Base-by-base conservation (phyloP, 2,888 invertebrate genomes). In the Parapristionchus giblindavisi region DNA sequence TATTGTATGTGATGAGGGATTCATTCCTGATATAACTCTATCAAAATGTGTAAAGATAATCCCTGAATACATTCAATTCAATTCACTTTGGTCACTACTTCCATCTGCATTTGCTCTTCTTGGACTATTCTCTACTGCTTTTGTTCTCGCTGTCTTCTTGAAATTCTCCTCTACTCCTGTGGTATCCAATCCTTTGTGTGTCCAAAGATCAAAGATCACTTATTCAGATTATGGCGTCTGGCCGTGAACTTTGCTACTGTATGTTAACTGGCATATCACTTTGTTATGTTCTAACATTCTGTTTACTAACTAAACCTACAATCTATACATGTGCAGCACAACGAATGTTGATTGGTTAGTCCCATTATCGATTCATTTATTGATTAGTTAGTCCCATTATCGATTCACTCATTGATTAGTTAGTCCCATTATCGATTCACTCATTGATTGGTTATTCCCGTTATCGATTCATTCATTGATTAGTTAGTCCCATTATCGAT, bases 231-330 rank as follows among this genome's bases (percentile, higher is more conserved):
- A 93, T 93, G 91, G 93, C 93, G 1, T 93, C 93, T 0, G 93
- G 93, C 0, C 90, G 93, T 17, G 93, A 93, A 85, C 89, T 93
- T 11, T 93, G 93, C 88, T 93, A 93, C 88, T 92, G 93, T 21
- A 90, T 93, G 48, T 79, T 87, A n/a, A 89, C 90, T 75, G 93
- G 93, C 17, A 92, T 93, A 78, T 88, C 92, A 32, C 90, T 92
- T 70, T 93, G 93, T 83, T 93, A 93, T 87, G 90, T 91, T 60
- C 92, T 92, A 89, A 92, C 93, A 6, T 93, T 93, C 85, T 90
- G 93, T 21, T 91, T 93, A 80, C 90, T 93, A 61, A 91, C 92
- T 58, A 91, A 91, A 79, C 93, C 93, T 2, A 91, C 92, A 0
- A 89, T 91, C 4, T 89, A 91, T 78, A 91, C 92, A 32, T 93